phyloP scores from a whole-genome alignment of 2,113 vertebrate species.

The Corapipo altera region DNA sequence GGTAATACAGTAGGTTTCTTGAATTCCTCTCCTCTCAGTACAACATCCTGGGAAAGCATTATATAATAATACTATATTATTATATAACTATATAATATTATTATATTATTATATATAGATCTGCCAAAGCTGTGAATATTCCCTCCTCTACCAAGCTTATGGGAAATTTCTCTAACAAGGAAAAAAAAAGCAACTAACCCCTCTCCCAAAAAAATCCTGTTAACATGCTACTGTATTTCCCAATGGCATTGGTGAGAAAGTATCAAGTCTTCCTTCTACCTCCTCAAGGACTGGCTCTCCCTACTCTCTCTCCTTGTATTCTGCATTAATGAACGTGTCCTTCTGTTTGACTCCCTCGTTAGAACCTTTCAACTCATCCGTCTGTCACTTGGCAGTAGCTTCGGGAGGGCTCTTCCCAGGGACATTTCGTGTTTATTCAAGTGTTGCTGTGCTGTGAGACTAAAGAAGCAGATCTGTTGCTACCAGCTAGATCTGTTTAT shows the following conservation, averaged over 20 bases:
- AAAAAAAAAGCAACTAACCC: accelerated
- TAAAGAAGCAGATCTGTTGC: not conserved
- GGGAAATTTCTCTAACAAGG: not conserved
- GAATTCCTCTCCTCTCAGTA: not conserved
- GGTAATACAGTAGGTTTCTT: not conserved
- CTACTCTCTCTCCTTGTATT: not conserved
- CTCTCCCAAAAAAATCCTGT: not conserved
- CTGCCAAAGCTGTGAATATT: not conserved
- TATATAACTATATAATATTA: not conserved
- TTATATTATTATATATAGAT: not conserved
- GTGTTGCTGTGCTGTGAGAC: conserved; percentile 37
- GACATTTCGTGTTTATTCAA: conserved; percentile 40
- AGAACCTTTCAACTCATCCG: conserved; percentile 32
- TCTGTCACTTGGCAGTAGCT: conserved; percentile 54
- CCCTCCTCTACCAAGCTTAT: not conserved
- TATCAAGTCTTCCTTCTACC: not conserved
- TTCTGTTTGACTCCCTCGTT: not conserved
- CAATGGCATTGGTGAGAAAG: not conserved
- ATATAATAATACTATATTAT: not conserved
- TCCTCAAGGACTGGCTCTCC: not conserved
- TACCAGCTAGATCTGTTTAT: conserved; percentile 31
- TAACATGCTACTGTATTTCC: not conserved
- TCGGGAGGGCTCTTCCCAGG: not conserved
- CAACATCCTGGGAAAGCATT: not conserved
- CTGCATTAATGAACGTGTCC: conserved; percentile 16